These are phyloP conservation scores for Sciurus carolinensis DNA, from an alignment of 2,797 vertebrate genomes.

Conservation along the genomic window DNA sequence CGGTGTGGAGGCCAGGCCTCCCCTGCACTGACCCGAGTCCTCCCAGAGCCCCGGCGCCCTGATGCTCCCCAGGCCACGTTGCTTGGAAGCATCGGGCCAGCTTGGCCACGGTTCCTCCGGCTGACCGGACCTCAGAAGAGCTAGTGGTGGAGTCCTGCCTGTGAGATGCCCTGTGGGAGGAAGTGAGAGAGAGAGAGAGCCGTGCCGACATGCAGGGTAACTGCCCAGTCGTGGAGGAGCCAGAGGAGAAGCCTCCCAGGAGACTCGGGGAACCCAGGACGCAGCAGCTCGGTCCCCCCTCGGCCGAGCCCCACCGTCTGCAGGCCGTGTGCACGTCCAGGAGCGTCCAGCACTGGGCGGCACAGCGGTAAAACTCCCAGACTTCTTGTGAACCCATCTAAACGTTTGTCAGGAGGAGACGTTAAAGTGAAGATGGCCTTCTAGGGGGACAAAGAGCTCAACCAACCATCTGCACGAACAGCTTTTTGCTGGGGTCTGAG, in stretches of 20 bases:
- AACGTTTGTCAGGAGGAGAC: neutral
- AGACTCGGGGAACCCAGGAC: neutral
- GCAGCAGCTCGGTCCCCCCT: neutral
- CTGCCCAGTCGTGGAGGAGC: neutral
- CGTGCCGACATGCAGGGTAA: accelerated
- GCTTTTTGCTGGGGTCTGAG: neutral
- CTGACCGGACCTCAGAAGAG: neutral
- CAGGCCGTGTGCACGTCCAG: neutral
- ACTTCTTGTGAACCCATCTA: neutral
- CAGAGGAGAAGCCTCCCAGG: accelerated
- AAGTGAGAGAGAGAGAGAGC: neutral
- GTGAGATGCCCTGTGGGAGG: accelerated
- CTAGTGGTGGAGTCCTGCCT: accelerated
- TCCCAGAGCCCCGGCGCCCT: neutral
- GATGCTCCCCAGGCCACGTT: neutral
- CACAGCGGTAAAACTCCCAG: neutral
- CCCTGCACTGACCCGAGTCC: accelerated
- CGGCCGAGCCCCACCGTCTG: accelerated
- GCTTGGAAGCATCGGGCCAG: neutral
- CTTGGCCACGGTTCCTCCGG: neutral
- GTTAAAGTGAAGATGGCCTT: neutral
- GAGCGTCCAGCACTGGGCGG: neutral
- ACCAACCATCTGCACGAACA: accelerated
- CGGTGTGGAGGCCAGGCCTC: accelerated
- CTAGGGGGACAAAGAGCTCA: neutral